A percentile compares a stretch with the other conserved stretches of the same genome.
Evolutionary conservation across 2,797 vertebrate species (phyloP).

Genomic region (Brotula barbata): DNA sequence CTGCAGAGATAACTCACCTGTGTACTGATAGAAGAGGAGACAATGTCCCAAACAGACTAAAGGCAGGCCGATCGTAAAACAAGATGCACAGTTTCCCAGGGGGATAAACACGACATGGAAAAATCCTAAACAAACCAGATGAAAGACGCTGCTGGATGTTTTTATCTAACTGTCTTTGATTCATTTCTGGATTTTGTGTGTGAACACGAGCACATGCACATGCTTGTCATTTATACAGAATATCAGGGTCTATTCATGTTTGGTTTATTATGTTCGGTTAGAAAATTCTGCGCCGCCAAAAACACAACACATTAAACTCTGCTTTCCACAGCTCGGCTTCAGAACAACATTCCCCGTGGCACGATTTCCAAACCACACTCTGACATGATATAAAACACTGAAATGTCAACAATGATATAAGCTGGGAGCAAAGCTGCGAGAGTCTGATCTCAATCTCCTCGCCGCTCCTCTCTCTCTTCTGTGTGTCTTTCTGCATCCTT

Average conservation of each 20-base stretch:
- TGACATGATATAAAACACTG: constrained; percentile 58
- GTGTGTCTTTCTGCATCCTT: constrained; percentile 31
- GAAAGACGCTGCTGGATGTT: constrained; percentile 60
- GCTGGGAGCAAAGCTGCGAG: constrained; percentile 44
- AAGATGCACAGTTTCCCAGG: constrained; percentile 65
- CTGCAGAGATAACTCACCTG: constrained; percentile 73
- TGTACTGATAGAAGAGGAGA: constrained; percentile 71
- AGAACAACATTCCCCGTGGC: constrained; percentile 49
- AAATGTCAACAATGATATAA: constrained; percentile 66
- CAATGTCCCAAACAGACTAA: constrained; percentile 76
- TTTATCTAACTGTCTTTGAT: constrained; percentile 57
- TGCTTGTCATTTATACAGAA: constrained; percentile 56
- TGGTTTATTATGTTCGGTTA: constrained; percentile 28
- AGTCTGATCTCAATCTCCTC: constrained; percentile 64
- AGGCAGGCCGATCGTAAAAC: constrained; percentile 67
- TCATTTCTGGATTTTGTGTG: constrained; percentile 55
- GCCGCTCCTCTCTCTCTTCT: constrained; percentile 25
- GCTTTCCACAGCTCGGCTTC: constrained; percentile 46
- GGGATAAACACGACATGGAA: constrained; percentile 68
- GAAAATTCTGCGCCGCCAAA: constrained; percentile 38
- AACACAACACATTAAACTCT: constrained; percentile 35
- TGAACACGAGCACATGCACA: constrained; percentile 41
- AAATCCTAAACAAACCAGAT: constrained; percentile 66
- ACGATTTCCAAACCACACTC: constrained; percentile 59
- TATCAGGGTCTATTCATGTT: constrained; percentile 61